phyloP scores from a whole-genome alignment of 2,797 vertebrate species.

The Pagetopsis macropterus region DNA sequence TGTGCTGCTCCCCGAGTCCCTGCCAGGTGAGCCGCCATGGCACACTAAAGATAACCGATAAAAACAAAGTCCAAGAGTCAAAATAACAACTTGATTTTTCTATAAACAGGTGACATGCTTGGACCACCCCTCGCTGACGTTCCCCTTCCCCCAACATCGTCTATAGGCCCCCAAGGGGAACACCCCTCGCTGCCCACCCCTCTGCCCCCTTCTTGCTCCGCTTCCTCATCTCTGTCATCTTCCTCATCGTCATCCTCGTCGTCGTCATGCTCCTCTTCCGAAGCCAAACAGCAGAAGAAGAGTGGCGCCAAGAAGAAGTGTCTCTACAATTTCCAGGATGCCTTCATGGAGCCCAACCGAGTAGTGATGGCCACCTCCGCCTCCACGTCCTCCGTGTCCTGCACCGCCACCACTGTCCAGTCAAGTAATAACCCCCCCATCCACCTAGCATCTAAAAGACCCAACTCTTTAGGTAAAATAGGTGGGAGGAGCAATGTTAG shows the following conservation, averaged over 20 bases:
- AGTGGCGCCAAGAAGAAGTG: slow-evolving; percentile 95
- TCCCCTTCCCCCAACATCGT: slow-evolving; percentile 86
- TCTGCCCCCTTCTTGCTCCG: slow-evolving; percentile 61
- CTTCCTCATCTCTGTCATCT: slow-evolving; percentile 68
- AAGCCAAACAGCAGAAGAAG: slow-evolving; percentile 93
- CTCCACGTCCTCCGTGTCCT: slow-evolving; percentile 94
- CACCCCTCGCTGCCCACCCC: slow-evolving; percentile 63
- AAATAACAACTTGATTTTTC: neutral
- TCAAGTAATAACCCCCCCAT: slow-evolving; percentile 89
- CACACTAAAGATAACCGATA: neutral
- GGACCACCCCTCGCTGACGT: slow-evolving; percentile 89
- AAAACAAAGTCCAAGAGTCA: neutral
- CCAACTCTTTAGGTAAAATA: slow-evolving; percentile 89
- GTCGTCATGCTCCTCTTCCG: slow-evolving; percentile 80
- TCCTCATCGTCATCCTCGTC: slow-evolving; percentile 70
- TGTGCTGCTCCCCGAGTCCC: slow-evolving; percentile 92
- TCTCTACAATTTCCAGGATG: slow-evolving; percentile 98
- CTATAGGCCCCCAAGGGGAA: slow-evolving; percentile 79
- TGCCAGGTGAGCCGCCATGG: slow-evolving; percentile 87
- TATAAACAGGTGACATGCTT: slow-evolving; percentile 88
- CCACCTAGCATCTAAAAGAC: slow-evolving; percentile 91
- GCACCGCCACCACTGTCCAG: slow-evolving; percentile 97
- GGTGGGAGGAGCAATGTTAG: slow-evolving; percentile 57
- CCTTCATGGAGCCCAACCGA: slow-evolving; percentile 96
- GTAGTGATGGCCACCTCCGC: slow-evolving; percentile 96